Evolutionary conservation across 2,797 vertebrate species (phyloP).

Genomic region (Hippopotamyrus pictus): DNA sequence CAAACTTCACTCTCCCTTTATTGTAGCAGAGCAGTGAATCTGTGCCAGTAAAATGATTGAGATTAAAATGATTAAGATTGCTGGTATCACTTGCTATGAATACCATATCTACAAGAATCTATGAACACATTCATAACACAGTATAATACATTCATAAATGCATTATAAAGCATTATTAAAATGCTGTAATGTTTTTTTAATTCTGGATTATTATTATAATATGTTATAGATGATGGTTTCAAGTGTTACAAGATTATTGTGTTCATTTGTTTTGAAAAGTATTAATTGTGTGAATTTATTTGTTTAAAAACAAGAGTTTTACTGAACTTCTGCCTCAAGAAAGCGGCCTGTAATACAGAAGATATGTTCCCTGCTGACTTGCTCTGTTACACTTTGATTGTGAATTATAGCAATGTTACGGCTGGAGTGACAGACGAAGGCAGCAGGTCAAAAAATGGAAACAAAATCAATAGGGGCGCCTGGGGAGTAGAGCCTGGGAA

Average conservation of each 20-base stretch:
- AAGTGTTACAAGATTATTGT: not conserved
- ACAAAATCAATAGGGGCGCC: conserved; percentile 62
- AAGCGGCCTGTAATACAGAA: conserved; percentile 38
- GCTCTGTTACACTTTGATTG: conserved; percentile 51
- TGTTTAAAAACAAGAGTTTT: conserved; percentile 35
- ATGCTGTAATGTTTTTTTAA: not conserved
- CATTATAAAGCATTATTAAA: not conserved
- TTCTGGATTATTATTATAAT: not conserved
- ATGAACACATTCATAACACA: not conserved
- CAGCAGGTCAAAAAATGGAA: conserved; percentile 58
- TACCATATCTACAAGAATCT: not conserved
- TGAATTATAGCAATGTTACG: conserved; percentile 45
- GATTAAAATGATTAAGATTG: not conserved
- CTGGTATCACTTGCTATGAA: not conserved
- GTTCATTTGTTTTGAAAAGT: not conserved
- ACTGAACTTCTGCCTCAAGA: conserved; percentile 39
- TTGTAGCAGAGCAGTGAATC: not conserved
- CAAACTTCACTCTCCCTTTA: not conserved
- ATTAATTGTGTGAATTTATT: not conserved
- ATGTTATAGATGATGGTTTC: not conserved
- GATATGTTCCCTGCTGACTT: conserved; percentile 47
- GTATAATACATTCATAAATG: not conserved
- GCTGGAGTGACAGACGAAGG: conserved; percentile 55
- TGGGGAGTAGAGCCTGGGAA: conserved; percentile 48
- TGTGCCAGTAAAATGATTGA: not conserved